These are phyloP conservation scores for Rutpela maculata DNA, from an alignment of 2,888 invertebrate genomes.

Conservation along the genomic window DNA sequence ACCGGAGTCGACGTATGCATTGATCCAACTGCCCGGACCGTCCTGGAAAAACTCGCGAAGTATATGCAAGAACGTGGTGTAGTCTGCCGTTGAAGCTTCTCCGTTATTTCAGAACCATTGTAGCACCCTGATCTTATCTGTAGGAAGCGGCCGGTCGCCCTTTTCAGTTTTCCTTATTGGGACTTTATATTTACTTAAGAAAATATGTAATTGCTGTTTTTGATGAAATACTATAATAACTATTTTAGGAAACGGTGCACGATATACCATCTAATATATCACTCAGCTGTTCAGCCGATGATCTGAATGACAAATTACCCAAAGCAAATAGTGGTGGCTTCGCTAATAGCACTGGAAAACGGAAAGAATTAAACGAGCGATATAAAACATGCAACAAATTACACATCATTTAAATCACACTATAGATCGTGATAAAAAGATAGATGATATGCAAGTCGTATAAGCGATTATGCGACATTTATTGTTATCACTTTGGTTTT, in stretches of 20 bases:
- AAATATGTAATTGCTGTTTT: neutral
- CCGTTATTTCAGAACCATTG: constrained; percentile 15
- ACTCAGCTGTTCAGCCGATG: constrained; percentile 14
- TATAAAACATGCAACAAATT: constrained; percentile 38
- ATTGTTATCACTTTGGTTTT: too few species aligned
- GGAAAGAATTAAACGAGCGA: constrained; percentile 36
- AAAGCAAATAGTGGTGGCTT: constrained; percentile 16
- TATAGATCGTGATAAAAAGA: constrained; percentile 15
- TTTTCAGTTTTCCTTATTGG: neutral
- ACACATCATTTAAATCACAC: constrained; percentile 17
- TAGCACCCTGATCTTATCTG: constrained; percentile 19
- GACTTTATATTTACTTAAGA: neutral
- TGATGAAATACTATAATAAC: neutral
- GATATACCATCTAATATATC: constrained; percentile 24
- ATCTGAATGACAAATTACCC: constrained; percentile 37
- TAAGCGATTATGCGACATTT: too few species aligned
- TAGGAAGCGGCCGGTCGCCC: constrained; percentile 8
- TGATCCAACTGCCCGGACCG: constrained; percentile 29
- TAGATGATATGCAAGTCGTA: neutral
- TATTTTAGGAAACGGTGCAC: constrained; percentile 13
- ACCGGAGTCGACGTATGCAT: constrained; percentile 27
- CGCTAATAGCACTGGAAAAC: constrained; percentile 31
- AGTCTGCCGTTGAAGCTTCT: constrained; percentile 26
- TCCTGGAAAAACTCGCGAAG: constrained; percentile 21
- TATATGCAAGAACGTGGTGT: constrained; percentile 31